These are phyloP conservation scores for Rana temporaria DNA, from an alignment of 2,113 vertebrate genomes.

Conservation along the genomic window DNA sequence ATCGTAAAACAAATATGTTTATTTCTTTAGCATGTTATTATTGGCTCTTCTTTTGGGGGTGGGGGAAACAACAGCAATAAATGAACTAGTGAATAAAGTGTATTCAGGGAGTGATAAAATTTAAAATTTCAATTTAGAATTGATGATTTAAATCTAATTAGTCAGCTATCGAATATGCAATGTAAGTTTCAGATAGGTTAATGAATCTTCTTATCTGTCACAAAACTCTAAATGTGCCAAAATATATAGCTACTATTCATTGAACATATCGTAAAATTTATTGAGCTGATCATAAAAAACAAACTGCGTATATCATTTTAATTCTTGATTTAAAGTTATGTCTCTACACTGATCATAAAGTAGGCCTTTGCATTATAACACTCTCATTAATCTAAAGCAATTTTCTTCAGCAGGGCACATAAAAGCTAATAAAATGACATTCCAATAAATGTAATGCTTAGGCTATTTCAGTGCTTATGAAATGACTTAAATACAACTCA, in stretches of 20 bases:
- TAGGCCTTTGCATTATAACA: slow-evolving; percentile 48
- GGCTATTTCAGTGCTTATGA: neutral
- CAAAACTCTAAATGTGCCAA: slow-evolving; percentile 51
- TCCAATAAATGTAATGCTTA: slow-evolving; percentile 37
- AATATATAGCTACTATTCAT: slow-evolving; percentile 48
- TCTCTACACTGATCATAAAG: slow-evolving; percentile 50
- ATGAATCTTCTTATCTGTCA: slow-evolving; percentile 52
- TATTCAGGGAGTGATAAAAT: slow-evolving; percentile 16
- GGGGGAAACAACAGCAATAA: neutral
- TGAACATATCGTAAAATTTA: slow-evolving; percentile 51
- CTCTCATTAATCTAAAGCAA: slow-evolving; percentile 51
- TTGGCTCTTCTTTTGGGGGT: neutral
- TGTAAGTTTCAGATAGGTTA: slow-evolving; percentile 46
- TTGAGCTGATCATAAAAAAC: slow-evolving; percentile 49
- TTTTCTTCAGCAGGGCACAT: slow-evolving; percentile 39
- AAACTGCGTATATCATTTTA: slow-evolving; percentile 52
- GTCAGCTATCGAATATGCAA: slow-evolving; percentile 30
- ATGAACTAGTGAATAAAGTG: slow-evolving; percentile 9
- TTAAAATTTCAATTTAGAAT: slow-evolving; percentile 46
- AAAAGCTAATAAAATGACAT: slow-evolving; percentile 55
- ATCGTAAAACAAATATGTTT: neutral
- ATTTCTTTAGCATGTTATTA: neutral
- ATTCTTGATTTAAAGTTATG: slow-evolving; percentile 53
- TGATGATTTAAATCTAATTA: slow-evolving; percentile 53
- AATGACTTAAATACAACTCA: slow-evolving; percentile 5